Conservation (phyloP, 1,140 invertebrate genomes). For the Pogonognathellus flavescens region DNA sequence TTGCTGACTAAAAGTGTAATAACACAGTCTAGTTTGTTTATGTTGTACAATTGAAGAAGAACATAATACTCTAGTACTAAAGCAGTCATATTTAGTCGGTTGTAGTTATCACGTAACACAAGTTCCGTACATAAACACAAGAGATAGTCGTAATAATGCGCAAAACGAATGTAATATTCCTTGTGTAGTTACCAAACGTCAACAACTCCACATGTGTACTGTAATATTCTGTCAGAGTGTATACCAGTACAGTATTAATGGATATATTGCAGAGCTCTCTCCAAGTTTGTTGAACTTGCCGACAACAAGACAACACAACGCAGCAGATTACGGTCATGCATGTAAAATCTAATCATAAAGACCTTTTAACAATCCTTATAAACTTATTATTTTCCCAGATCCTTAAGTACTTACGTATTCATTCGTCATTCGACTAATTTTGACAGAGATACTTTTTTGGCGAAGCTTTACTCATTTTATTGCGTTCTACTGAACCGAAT, state of each 20-base stretch:
- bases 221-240: not conserved
- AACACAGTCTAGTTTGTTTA: conserved; percentile 3
- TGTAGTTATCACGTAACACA: conserved; percentile 20
- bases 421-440: not conserved
- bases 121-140: conserved; percentile 7
- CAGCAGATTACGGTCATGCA: not conserved
- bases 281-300: conserved; percentile 44
- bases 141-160: not conserved
- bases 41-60: not conserved
- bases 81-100: not conserved
- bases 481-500: conserved; percentile 8
- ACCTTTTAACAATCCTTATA: conserved; percentile 37
- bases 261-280: not conserved
- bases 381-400: conserved; percentile 5
- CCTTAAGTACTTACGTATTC: not conserved
- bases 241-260: conserved; percentile 23
- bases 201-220: conserved; percentile 30
- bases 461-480: not conserved
- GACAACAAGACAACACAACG: not conserved
- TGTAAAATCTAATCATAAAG: conserved; percentile 36
- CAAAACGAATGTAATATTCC: conserved; percentile 13
- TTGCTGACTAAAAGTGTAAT: not conserved
- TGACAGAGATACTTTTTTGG: not conserved
- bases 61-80: too few relatives aligned
- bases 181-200: conserved; percentile 4